These are phyloP conservation scores for Calidris pygmaea DNA, from an alignment of 2,113 vertebrate genomes.

Conservation along the genomic window DNA sequence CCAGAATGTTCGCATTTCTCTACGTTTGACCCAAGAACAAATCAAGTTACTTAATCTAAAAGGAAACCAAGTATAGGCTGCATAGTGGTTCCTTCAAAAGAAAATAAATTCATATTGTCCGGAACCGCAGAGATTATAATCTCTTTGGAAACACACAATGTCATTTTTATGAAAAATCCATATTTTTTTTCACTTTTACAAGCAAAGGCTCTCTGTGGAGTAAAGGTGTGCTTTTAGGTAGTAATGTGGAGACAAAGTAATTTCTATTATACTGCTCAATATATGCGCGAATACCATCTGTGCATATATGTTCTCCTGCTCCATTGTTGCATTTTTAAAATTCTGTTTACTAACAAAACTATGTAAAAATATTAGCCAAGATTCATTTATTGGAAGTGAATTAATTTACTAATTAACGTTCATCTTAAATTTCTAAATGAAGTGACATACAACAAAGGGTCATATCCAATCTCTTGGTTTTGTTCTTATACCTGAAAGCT, in stretches of 20 bases:
- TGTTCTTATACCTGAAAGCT: background rate
- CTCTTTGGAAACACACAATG: background rate
- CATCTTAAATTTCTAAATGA: background rate
- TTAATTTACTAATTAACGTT: background rate
- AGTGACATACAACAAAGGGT: slow-evolving; percentile 41
- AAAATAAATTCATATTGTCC: background rate
- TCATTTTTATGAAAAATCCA: background rate
- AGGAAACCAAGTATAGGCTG: background rate
- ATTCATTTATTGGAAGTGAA: background rate
- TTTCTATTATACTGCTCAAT: background rate
- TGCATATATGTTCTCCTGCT: background rate
- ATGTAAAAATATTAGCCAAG: background rate
- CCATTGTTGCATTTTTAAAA: background rate
- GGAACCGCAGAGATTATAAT: background rate
- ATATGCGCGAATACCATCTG: background rate
- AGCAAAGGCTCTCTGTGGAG: background rate
- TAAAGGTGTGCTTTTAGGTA: background rate
- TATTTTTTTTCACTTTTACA: background rate
- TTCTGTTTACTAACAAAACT: background rate
- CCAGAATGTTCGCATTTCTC: background rate
- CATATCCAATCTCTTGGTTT: background rate
- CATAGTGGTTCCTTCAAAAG: background rate
- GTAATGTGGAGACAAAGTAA: background rate
- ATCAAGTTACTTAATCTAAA: background rate
- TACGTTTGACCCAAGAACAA: background rate